Conservation (phyloP, 2,113 vertebrate genomes). For the Dromas ardeola region DNA sequence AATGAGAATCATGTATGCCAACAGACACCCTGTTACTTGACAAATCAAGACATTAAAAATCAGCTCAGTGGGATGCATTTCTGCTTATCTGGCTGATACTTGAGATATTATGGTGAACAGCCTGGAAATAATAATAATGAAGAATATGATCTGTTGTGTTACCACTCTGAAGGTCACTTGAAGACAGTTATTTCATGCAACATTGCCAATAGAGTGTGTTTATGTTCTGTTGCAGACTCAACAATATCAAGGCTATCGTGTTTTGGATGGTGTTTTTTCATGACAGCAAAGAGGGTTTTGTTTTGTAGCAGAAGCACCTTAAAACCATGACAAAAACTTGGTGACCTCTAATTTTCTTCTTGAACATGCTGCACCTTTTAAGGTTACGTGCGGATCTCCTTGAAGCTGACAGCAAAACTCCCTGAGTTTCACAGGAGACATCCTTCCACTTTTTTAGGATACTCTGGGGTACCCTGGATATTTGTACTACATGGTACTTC, state of each 20-base stretch:
- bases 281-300: neutral
- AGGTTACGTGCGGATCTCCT: neutral
- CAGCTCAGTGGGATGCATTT: constrained; percentile 59
- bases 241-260: constrained; percentile 64
- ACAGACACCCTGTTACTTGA: constrained; percentile 18
- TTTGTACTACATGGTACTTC: neutral
- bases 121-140: constrained; percentile 64
- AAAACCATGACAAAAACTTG: neutral
- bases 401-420: neutral
- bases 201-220: constrained; percentile 55
- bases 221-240: constrained; percentile 61
- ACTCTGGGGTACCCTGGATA: neutral
- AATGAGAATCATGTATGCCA: constrained; percentile 66
- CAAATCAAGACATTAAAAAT: constrained; percentile 66
- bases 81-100: constrained; percentile 63
- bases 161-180: constrained; percentile 65
- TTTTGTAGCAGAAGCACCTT: neutral
- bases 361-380: neutral
- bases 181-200: constrained; percentile 37
- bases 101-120: constrained; percentile 46
- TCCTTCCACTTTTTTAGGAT: neutral
- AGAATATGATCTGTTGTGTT: constrained; percentile 55
- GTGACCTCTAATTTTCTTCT: neutral
- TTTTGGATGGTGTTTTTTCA: constrained; percentile 61
- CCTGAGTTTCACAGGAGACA: neutral